Evolutionary conservation across 2,888 invertebrate genomes (phyloP).

Genomic region (Philhelius pedissequus): DNA sequence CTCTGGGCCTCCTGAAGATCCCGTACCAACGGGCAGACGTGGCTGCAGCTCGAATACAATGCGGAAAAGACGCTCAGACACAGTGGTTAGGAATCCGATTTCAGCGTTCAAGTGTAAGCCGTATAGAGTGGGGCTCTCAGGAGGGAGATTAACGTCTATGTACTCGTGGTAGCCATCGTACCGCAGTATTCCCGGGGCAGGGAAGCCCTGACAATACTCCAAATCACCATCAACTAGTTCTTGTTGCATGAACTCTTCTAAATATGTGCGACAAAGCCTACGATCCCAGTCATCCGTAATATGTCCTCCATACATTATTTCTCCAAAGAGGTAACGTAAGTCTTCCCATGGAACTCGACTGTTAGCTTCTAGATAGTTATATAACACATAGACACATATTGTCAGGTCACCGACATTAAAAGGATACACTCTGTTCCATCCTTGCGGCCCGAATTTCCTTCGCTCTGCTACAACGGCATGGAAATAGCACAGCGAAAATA

Average conservation of each 20-base stretch:
- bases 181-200: conserved; percentile 92
- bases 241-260: conserved; percentile 92
- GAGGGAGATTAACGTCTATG: conserved; percentile 91
- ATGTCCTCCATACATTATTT: conserved; percentile 98
- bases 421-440: conserved; percentile 83
- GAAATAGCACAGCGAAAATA: conserved; percentile 95
- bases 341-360: conserved; percentile 96
- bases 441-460: conserved; percentile 85
- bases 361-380: conserved; percentile 94
- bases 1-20: conserved; percentile 79
- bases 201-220: conserved; percentile 89
- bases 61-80: conserved; percentile 90
- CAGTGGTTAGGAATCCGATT: conserved; percentile 93
- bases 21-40: conserved; percentile 86
- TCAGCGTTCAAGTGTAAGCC: conserved; percentile 97
- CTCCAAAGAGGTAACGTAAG: conserved; percentile 94
- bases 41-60: conserved; percentile 95
- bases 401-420: conserved; percentile 93
- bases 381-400: conserved; percentile 93
- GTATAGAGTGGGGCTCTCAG: conserved; percentile 93
- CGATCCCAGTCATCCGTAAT: conserved; percentile 98
- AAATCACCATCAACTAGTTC: conserved; percentile 93
- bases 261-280: conserved; percentile 89
- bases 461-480: conserved; percentile 96
- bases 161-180: conserved; percentile 92